Evolutionary conservation across 2,797 vertebrate species (phyloP).

Genomic region (Thripadectes ignobilis): DNA sequence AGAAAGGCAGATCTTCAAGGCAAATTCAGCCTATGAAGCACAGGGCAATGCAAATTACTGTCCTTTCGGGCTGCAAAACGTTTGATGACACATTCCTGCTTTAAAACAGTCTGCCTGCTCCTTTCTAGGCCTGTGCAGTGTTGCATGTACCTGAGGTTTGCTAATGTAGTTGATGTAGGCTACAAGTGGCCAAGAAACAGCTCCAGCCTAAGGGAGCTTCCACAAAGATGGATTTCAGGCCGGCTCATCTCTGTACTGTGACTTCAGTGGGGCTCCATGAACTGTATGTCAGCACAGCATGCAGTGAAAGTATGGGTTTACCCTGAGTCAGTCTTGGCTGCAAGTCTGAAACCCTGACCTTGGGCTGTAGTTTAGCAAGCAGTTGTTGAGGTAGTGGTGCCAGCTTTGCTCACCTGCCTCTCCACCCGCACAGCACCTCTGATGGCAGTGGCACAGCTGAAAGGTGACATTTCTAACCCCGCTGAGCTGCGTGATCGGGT

Average conservation of each 20-base stretch:
- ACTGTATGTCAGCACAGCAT: not conserved
- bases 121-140: not conserved
- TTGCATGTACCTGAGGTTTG: not conserved
- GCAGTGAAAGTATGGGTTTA: accelerated
- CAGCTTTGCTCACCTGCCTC: not conserved
- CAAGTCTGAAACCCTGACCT: not conserved
- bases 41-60: not conserved
- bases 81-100: not conserved
- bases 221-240: not conserved
- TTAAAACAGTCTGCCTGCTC: not conserved
- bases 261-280: not conserved
- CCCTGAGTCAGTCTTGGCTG: not conserved
- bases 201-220: not conserved
- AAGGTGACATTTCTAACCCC: conserved; percentile 16
- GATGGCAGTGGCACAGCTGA: not conserved
- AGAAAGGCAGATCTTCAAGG: not conserved
- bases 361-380: not conserved
- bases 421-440: not conserved
- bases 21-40: not conserved
- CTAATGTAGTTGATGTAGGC: not conserved
- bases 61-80: not conserved
- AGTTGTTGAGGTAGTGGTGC: not conserved
- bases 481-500: not conserved
- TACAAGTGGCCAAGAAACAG: not conserved
- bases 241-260: not conserved